Evolutionary conservation across 2,113 vertebrate genomes (phyloP).

Genomic region (Desmodus rotundus): DNA sequence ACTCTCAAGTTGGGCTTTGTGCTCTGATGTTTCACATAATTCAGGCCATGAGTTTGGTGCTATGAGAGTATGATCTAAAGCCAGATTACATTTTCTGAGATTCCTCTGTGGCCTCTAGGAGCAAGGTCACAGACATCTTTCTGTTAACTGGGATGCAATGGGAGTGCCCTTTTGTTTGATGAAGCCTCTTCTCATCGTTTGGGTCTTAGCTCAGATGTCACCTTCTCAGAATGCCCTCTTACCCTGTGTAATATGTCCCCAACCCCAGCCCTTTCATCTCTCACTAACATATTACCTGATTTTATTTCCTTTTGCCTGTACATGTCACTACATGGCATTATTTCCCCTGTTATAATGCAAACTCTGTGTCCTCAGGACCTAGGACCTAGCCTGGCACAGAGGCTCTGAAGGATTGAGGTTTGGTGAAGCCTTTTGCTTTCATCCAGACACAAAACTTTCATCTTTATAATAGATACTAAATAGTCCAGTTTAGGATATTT

Average conservation of each 20-base stretch:
- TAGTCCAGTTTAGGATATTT: neutral
- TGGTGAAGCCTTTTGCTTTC: neutral
- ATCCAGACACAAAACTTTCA: neutral
- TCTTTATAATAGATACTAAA: neutral
- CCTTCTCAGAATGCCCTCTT: neutral
- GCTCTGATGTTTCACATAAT: neutral
- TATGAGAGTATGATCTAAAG: neutral
- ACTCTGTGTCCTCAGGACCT: neutral
- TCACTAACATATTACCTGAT: neutral
- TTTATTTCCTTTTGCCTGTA: neutral
- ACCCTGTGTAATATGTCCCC: neutral
- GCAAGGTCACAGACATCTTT: neutral
- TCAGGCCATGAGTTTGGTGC: neutral
- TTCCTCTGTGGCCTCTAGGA: neutral
- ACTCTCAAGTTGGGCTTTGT: neutral
- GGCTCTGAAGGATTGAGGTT: neutral
- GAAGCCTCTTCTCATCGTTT: neutral
- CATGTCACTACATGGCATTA: neutral
- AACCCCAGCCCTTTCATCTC: neutral
- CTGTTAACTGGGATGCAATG: neutral
- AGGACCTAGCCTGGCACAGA: neutral
- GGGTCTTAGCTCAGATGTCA: neutral
- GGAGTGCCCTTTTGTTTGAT: rapidly evolving
- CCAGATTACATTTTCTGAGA: neutral
- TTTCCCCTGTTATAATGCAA: neutral